Evolutionary conservation across 2,113 vertebrate species (phyloP), one percentile per base, ranked within the genome.

Genomic region (Phrynosoma platyrhinos): DNA sequence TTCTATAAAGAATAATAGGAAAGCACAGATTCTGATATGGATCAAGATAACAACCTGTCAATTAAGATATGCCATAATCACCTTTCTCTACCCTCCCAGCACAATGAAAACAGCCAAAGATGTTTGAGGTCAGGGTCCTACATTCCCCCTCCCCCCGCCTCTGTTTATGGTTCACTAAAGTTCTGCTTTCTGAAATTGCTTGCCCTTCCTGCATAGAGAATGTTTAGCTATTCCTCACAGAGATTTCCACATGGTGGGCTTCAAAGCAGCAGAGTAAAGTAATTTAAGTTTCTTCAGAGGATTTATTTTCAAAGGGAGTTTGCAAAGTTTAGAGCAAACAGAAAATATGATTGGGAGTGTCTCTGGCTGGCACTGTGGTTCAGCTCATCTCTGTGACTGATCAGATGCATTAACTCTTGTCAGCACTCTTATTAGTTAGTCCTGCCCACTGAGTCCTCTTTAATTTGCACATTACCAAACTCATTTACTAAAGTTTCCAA

Each of bases 301-400:
- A 79, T 81, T 89, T 85, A 76, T 82, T 85, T 91, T 94, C 90
- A 90, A 87, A 89, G 16, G 58, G 27, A 20, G 90, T 92, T 90
- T 88, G 83, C 80, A 25, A 90, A 90, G 66, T 55, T 32, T 78
- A 69, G 78, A 79, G 62, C 62, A 85, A 53, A 81, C 83, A 16
- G 9, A 66, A 82, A 85, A 76, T 79, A 85, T 72, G 18, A 82
- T 78, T 14, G 79, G 0, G 0, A 79, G 18, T n/a, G 30, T 75
- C 7, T 78, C 69, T 52, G 72, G 40, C 58, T 69, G 53, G 10
- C 69, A 62, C n/a, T 47, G 32, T 52, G 80, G 62, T 4, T 2
- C 36, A 80, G 58, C 66, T 72, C 5, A 36, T 81, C 9, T 62
- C 32, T 66, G 71, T 74, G 9, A 82, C 32, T 80, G 62, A 23